Evolutionary conservation across 2,797 vertebrate genomes (phyloP), one percentile per base, ranked within the genome.

Genomic region (Melopsittacus undulatus): DNA sequence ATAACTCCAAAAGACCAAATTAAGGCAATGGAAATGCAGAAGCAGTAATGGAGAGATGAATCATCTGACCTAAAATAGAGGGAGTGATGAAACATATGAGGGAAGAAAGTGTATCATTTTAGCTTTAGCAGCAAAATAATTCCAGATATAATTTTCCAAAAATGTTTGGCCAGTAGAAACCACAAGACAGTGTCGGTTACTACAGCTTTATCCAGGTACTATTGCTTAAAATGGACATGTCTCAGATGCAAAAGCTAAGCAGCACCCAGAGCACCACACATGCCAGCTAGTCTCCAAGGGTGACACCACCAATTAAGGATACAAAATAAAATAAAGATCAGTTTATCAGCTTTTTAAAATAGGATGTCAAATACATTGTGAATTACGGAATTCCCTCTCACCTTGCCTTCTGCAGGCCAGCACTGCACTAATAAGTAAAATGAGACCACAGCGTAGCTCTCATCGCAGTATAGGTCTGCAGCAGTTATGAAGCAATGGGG

Each of bases 51-150:
- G 94, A 92, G 91, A 92, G 89, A 94, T 95, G 92, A 96, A 96
- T 95, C 94, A 96, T 96, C 91, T 96, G 80, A 94, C 91, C 90
- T 86, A 96, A 95, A 95, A 96, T 69, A 96, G 84, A 94, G 77
- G 46, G 83, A 90, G 90, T 56, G 74, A 49, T 96, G 80, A 94
- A 94, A 90, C 51, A 87, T 29, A 38, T 5, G 86, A 91, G 40
- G 89, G 73, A 96, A 96, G 63, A 94, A 96, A 96, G 61, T 68
- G 48, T 94, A 87, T 91, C 93, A 95, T 91, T 95, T 95, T 84
- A 88, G 77, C 46, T 96, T 90, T 79, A 91, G 69, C 74, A 75
- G 82, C 57, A 92, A 92, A 93, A 83, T 89, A 74, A 89, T 83
- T 93, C 75, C 89, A 95, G 66, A 59, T 62, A 92, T 1, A 83